phyloP scores from a whole-genome alignment of 2,797 vertebrate species.

The Acipenser ruthenus region DNA sequence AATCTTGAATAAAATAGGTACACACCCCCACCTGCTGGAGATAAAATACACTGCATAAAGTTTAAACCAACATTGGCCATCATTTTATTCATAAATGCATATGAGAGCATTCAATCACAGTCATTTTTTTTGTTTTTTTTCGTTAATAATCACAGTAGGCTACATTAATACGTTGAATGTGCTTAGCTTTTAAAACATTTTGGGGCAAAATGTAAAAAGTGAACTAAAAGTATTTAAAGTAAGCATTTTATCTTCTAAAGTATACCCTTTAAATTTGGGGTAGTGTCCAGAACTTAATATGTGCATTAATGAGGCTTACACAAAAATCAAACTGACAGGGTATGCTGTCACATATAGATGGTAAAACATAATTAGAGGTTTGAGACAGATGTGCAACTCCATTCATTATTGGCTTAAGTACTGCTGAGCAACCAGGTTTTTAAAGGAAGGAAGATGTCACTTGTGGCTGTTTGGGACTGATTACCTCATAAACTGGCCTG shows the following conservation, averaged over 20 bases:
- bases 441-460: conserved; percentile 50
- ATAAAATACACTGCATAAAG: neutral
- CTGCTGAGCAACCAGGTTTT: conserved; percentile 38
- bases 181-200: too few species aligned
- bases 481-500: conserved; percentile 57
- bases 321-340: conserved; percentile 50
- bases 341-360: conserved; percentile 49
- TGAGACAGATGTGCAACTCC: conserved; percentile 62
- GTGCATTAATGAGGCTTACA: conserved; percentile 45
- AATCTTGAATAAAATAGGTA: conserved; percentile 12
- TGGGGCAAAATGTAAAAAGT: too few species aligned
- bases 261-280: too few species aligned
- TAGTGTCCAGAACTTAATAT: too few species aligned
- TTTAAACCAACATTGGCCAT: too few species aligned
- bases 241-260: too few species aligned
- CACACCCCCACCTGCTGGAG: conserved; percentile 47
- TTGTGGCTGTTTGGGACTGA: conserved; percentile 45
- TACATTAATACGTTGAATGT: too few species aligned
- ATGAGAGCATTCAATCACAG: too few species aligned
- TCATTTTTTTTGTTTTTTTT: too few species aligned
- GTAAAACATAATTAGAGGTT: conserved; percentile 60
- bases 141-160: too few species aligned
- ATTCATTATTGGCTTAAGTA: conserved; percentile 71
- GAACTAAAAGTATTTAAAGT: too few species aligned
- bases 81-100: too few species aligned